Percentiles rank a stretch among this genome's conserved stretches.
Evolutionary conservation across 2,888 invertebrate species (phyloP).

Genomic region (Mallateleia sp.): DNA sequence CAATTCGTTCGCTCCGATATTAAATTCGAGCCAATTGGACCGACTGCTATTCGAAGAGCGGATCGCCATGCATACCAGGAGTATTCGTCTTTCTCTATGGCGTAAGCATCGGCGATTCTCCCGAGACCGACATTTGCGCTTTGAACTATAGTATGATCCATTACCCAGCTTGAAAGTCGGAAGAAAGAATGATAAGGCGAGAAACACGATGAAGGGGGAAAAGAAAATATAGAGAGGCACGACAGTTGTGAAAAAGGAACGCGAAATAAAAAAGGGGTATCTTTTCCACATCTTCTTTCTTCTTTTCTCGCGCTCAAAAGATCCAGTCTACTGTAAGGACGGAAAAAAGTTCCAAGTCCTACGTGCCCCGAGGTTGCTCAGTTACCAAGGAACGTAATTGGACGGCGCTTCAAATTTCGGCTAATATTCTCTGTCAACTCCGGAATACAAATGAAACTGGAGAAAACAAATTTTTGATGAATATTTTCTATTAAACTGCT

Average conservation of each 20-base stretch:
- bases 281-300: constrained; percentile 61
- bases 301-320: constrained; percentile 54
- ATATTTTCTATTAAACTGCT: constrained; percentile 26
- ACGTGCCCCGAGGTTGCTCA: constrained; percentile 56
- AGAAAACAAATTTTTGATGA: constrained; percentile 34
- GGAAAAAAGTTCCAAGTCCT: constrained; percentile 60
- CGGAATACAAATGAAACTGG: constrained; percentile 24
- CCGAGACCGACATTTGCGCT: constrained; percentile 52
- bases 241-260: constrained; percentile 30
- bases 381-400: constrained; percentile 67
- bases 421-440: constrained; percentile 31
- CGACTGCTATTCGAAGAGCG: constrained; percentile 22
- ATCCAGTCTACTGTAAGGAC: constrained; percentile 37
- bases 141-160: constrained; percentile 62
- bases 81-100: constrained; percentile 39
- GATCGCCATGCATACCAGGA: constrained; percentile 42
- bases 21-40: constrained; percentile 61
- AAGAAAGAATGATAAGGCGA: constrained; percentile 43
- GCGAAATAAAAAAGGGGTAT: constrained; percentile 55
- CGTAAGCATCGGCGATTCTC: constrained; percentile 41
- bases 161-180: constrained; percentile 35
- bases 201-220: constrained; percentile 29
- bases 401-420: constrained; percentile 66
- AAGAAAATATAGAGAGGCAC: constrained; percentile 44
- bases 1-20: constrained; percentile 38